Conservation (phyloP, 2,888 invertebrate genomes). For the Fragum sueziense region DNA sequence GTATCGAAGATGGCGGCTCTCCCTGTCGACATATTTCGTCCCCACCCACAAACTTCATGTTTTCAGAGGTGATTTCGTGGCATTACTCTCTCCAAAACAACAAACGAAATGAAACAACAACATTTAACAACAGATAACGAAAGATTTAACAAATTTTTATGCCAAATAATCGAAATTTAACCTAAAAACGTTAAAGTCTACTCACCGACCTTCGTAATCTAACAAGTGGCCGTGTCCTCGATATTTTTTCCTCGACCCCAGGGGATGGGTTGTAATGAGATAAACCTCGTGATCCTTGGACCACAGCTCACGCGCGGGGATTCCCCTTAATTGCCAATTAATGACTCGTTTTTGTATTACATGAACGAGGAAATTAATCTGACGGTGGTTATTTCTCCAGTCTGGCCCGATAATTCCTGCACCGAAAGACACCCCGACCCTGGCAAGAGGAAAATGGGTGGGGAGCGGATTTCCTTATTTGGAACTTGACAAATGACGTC, state of each 20-base stretch:
- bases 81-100: neutral
- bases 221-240: conserved; percentile 35
- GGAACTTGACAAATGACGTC: conserved; percentile 66
- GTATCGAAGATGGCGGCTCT: conserved; percentile 3
- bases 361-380: too few species aligned
- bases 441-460: conserved; percentile 68
- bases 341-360: too few species aligned
- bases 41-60: conserved; percentile 7
- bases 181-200: neutral
- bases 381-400: neutral
- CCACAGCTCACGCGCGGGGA: conserved; percentile 28
- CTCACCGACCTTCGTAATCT: neutral
- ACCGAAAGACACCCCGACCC: conserved; percentile 62
- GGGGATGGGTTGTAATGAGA: conserved; percentile 52
- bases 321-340: neutral
- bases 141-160: too few species aligned
- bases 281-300: conserved; percentile 8
- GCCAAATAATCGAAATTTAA: too few species aligned
- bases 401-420: neutral
- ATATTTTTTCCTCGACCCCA: conserved; percentile 50
- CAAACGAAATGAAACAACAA: too few species aligned
- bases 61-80: conserved; percentile 1
- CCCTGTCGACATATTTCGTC: neutral
- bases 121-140: too few species aligned
- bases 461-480: conserved; percentile 74